Base-by-base conservation (phyloP, 2,797 vertebrate genomes). In the Naso thynnoides region DNA sequence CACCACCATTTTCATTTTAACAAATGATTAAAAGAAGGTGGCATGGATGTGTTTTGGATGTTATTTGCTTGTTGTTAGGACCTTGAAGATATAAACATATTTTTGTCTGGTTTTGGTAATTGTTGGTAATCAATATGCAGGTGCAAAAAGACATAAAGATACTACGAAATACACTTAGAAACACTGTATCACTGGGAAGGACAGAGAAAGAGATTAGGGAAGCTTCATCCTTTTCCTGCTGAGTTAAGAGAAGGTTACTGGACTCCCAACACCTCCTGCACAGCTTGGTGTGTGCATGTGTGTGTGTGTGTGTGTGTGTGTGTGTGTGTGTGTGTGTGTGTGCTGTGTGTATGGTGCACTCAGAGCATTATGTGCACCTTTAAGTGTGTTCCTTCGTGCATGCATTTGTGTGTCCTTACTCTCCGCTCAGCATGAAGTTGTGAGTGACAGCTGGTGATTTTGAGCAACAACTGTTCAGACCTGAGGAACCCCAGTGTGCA, bases 361-460 rank as follows among this genome's bases (percentile, higher is more conserved):
- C 64, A 54, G 31, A 47, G 23, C 52, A 44, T 62, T 63, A 60
- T 65, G 52, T 70, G 47, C n/a, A 31, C 29, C 24, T 70, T 54
- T 18, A 26, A 52, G 58, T 58, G 36, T 56, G 50, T 53, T 45
- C 76, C 42, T 66, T 23, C 58, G 36, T 45, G 60, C 49, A 21
- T 69, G 72, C 65, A n/a, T 76, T 57, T 68, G 60, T 76, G 70
- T 70, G 76, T 85, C 73, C 59, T 72, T 65, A 15, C 67, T 72
- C 70, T 83, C 62, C 60, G 81, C 88, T 55, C 88, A 88, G 87
- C 85, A 52, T 83, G 88, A 1, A 21, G 78, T 9, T 47, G 66
- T 72, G 82, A 89, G 70, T 85, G 89, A 78, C 91, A 92, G 87
- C 86, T 90, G 88, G 86, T 91, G 89, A 89, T 90, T 90, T 88